These are phyloP conservation scores for Drosophila parvula DNA, from an alignment of 1,140 invertebrate species.

Conservation along the genomic window DNA sequence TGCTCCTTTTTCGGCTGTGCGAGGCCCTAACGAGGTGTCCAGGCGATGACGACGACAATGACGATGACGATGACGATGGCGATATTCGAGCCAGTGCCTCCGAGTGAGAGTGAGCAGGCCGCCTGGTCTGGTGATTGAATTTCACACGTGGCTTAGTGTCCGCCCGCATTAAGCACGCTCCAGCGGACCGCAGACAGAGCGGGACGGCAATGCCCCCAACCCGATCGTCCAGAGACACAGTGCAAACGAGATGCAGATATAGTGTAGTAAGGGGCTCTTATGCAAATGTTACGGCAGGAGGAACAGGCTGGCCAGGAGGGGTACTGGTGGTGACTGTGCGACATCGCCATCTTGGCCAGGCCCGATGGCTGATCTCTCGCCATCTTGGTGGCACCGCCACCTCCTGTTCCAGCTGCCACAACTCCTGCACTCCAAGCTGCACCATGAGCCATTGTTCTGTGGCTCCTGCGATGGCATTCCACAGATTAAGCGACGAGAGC, in stretches of 20 bases:
- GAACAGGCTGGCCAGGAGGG: background rate
- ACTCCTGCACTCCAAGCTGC: constrained; percentile 6
- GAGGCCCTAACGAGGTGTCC: constrained; percentile 74
- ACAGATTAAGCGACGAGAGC: constrained; percentile 56
- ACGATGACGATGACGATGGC: constrained; percentile 48
- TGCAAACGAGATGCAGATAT: constrained; percentile 31
- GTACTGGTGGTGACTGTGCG: background rate
- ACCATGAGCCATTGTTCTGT: constrained; percentile 69
- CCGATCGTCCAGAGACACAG: background rate
- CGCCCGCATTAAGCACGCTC: constrained; percentile 80
- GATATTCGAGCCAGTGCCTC: constrained; percentile 66
- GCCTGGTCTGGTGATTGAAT: constrained; percentile 72
- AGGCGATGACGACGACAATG: constrained; percentile 62
- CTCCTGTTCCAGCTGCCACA: background rate
- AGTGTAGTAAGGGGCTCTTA: constrained; percentile 37
- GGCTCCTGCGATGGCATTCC: constrained; percentile 77
- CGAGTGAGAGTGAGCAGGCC: constrained; percentile 37
- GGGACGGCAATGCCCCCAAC: background rate
- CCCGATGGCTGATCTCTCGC: constrained; percentile 72
- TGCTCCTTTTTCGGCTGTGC: background rate
- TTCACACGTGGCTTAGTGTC: constrained; percentile 83
- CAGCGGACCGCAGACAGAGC: constrained; percentile 27
- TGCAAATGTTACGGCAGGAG: constrained; percentile 34
- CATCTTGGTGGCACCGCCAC: constrained; percentile 58
- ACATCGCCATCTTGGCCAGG: constrained; percentile 71